Base-by-base conservation (phyloP, 2,113 vertebrate species). In the Cryptoleucopteryx plumbea region DNA sequence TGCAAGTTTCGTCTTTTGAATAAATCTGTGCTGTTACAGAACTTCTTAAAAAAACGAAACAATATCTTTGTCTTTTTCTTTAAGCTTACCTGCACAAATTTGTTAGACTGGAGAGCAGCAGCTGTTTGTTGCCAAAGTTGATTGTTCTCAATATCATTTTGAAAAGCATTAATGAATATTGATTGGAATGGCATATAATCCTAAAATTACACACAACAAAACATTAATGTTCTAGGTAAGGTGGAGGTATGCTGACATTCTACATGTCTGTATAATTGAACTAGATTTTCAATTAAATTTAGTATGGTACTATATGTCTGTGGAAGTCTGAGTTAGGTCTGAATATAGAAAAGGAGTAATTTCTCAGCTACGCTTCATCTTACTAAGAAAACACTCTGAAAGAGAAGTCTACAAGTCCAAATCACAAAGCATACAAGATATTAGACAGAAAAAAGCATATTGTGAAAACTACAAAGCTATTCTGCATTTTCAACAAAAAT, bases 111-210 rank as follows among this genome's bases (percentile, higher is more conserved):
- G 45, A 99, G 99, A 70, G 99, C 97, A 71, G 98, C 95, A 80
- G 99, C 98, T 55, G 99, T 99, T 84, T 99, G 99, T 66, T 99
- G 99, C 81, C 99, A 97, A 87, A 99, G 97, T 32, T 99, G 99
- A 97, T 99, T 99, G 95, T 98, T 99, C 75, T 99, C 99, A 12
- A 98, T 97, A 90, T 99, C 99, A 63, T 99, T 99, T 97, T 98
- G 98, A 96, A 99, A 99, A 78, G 99, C 99, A 29, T 97, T 98
- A 89, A 97, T 97, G 97, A 99, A 99, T 86, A 99, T 98, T 88
- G 99, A 98, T 58, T 98, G 98, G 96, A 99, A 99, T 48, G 99
- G 99, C 99, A 99, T 99, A 86, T 99, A 99, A 80, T 99, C 99
- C 99, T 99, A 94, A 42, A 97, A 97, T 95, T 63, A 92, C 63